Evolutionary conservation across 2,113 vertebrate species (phyloP).

Genomic region (Calyptomena viridis): DNA sequence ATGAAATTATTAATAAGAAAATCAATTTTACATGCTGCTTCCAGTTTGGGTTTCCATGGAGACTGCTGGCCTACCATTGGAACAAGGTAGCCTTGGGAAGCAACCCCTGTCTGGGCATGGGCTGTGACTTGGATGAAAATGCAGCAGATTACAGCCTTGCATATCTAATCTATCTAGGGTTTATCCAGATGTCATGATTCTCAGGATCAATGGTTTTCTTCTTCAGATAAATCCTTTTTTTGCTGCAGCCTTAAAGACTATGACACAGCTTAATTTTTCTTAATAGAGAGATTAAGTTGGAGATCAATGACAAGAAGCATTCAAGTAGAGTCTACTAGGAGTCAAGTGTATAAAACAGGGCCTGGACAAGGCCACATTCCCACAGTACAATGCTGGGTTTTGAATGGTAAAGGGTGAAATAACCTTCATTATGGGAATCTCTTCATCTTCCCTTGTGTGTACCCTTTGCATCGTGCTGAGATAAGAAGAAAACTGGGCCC

Average conservation of each 20-base stretch:
- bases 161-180: no score
- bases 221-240: neutral
- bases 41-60: constrained; percentile 17
- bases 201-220: neutral
- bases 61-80: neutral
- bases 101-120: neutral
- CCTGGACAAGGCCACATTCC: neutral
- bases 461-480: accelerated
- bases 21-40: neutral
- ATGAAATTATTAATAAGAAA: neutral
- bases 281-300: neutral
- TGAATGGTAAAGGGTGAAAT: neutral
- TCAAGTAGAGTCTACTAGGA: neutral
- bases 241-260: neutral
- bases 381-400: neutral
- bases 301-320: neutral
- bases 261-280: no score
- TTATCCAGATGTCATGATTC: neutral
- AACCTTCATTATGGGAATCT: neutral
- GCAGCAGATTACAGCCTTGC: neutral
- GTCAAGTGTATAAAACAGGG: neutral
- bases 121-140: neutral
- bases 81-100: neutral
- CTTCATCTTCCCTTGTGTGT: neutral
- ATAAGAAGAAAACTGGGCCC: neutral